These are phyloP conservation scores for Opisthocomus hoazin DNA, from an alignment of 2,113 vertebrate genomes.

Conservation along the genomic window DNA sequence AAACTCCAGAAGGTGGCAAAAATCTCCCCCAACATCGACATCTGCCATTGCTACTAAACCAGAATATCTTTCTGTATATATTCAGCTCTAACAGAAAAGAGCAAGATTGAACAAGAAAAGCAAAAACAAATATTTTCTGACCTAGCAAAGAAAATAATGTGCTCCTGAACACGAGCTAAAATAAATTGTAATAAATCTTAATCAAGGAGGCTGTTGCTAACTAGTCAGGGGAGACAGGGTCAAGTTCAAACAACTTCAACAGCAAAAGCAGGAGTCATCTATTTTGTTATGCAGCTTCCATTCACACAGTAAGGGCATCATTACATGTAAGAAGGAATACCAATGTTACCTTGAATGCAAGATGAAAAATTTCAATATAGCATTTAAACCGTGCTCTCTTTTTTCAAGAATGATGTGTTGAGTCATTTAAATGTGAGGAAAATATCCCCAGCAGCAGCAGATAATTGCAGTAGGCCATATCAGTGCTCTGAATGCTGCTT, in stretches of 20 bases:
- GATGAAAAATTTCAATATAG: neutral
- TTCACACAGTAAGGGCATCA: neutral
- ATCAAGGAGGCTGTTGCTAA: neutral
- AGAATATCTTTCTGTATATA: neutral
- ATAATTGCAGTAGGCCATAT: neutral
- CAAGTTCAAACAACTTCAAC: neutral
- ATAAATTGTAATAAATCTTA: conserved; percentile 3
- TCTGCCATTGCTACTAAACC: neutral
- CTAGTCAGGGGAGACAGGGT: neutral
- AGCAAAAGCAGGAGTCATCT: neutral
- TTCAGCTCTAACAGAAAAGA: neutral
- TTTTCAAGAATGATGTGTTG: neutral
- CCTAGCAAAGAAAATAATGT: neutral
- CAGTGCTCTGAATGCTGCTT: neutral
- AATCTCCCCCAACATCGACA: neutral
- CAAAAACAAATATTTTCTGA: neutral
- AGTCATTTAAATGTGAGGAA: neutral
- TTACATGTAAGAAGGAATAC: neutral
- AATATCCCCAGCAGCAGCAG: neutral
- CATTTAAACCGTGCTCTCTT: neutral
- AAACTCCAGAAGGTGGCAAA: neutral
- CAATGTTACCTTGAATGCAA: neutral
- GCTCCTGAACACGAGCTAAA: neutral
- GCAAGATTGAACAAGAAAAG: neutral
- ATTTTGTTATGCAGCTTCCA: neutral